Conservation (phyloP, 2,113 vertebrate species). For the Pheucticus melanocephalus region DNA sequence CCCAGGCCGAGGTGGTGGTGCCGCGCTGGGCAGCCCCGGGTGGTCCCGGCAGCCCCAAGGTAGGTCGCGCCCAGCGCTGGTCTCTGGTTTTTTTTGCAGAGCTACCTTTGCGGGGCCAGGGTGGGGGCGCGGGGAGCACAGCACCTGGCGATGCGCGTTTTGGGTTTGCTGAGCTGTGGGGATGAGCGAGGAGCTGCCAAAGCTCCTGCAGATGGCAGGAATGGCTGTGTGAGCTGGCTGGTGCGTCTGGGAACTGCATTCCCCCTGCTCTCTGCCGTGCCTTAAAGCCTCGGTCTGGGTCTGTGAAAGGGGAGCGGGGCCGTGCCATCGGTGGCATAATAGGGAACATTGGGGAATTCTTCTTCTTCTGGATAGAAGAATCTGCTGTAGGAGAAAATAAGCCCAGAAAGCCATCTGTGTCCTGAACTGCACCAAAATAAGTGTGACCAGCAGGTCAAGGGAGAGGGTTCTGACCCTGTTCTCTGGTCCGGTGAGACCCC, state of each 20-base stretch:
- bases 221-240: background rate
- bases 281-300: fast-evolving
- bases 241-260: fast-evolving
- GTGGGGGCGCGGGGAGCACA: background rate
- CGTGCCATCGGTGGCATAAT: fast-evolving
- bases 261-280: fast-evolving
- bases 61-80: background rate
- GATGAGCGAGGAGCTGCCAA: background rate
- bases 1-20: constrained; percentile 77
- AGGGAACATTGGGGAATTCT: background rate
- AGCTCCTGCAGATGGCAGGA: background rate
- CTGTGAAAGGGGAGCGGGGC: background rate
- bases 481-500: background rate
- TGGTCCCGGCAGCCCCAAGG: constrained; percentile 49
- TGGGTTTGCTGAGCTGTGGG: background rate
- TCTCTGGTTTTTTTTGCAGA: background rate
- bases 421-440: background rate
- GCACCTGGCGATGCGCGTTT: background rate
- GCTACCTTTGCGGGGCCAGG: background rate
- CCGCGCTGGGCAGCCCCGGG: constrained; percentile 79
- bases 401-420: background rate
- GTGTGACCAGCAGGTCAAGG: background rate
- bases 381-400: background rate
- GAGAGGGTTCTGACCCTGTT: background rate
- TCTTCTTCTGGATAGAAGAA: too few relatives aligned